Conservation (phyloP, 2,888 invertebrate species). For the Chelonus formosanus region DNA sequence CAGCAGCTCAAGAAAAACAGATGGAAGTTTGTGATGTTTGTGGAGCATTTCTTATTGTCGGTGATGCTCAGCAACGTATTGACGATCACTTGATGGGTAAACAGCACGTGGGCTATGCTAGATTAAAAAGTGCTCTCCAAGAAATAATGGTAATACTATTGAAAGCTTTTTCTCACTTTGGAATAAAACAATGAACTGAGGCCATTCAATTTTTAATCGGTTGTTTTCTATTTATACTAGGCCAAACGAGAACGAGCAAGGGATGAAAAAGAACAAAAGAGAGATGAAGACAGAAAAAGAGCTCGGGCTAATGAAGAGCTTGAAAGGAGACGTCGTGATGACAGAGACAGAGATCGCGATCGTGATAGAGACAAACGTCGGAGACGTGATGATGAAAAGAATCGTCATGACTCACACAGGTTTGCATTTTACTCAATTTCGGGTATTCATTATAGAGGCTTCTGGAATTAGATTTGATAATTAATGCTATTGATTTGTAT, state of each 20-base stretch:
- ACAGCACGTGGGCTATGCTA: slow-evolving; percentile 93
- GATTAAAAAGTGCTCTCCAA: slow-evolving; percentile 69
- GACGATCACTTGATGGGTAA: slow-evolving; percentile 99
- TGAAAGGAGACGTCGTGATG: slow-evolving; percentile 25
- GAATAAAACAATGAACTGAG: too few species aligned
- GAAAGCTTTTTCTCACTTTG: too few species aligned
- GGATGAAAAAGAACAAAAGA: slow-evolving; percentile 67
- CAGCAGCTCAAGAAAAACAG: slow-evolving; percentile 92
- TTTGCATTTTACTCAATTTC: slow-evolving; percentile 26
- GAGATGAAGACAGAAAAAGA: slow-evolving; percentile 63
- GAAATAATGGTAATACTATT: slow-evolving; percentile 66
- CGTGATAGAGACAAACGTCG: slow-evolving; percentile 57
- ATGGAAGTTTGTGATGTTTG: slow-evolving; percentile 99
- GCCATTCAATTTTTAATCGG: slow-evolving; percentile 16
- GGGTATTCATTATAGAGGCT: background rate
- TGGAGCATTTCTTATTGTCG: slow-evolving; percentile 98
- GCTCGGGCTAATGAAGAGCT: slow-evolving; percentile 39
- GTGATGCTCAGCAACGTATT: slow-evolving; percentile 96
- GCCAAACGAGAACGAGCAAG: slow-evolving; percentile 66
- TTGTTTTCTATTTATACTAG: slow-evolving; percentile 45
- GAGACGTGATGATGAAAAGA: slow-evolving; percentile 60
- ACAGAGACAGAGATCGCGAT: slow-evolving; percentile 49
- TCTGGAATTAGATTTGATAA: slow-evolving; percentile 2
- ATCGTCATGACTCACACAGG: slow-evolving; percentile 57
- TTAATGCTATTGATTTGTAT: slow-evolving; percentile 9